phyloP scores from a whole-genome alignment of 1,140 invertebrate genomes.

The Reticulitermes speratus region DNA sequence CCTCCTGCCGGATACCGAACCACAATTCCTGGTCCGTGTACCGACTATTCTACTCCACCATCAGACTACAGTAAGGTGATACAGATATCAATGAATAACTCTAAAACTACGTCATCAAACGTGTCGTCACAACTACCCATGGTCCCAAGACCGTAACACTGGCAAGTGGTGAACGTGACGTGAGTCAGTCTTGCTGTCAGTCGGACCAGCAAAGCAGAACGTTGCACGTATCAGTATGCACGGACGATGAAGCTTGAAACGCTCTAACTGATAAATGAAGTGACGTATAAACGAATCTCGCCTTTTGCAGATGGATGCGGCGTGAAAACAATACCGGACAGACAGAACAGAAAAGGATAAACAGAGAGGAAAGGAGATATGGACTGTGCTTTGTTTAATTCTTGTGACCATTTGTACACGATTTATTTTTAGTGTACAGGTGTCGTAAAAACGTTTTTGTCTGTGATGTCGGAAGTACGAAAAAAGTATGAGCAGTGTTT shows the following conservation, averaged over 20 bases:
- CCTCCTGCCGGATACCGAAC: too few relatives aligned
- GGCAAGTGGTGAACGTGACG: not conserved
- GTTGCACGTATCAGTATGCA: not conserved
- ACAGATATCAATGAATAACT: too few relatives aligned
- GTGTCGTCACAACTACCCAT: too few relatives aligned
- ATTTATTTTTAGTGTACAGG: not conserved
- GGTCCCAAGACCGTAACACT: too few relatives aligned
- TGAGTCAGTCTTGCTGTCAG: not conserved
- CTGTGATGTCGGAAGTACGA: too few relatives aligned
- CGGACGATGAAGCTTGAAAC: constrained; percentile 4
- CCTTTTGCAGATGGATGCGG: not conserved
- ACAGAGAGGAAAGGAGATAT: not conserved
- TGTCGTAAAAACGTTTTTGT: too few relatives aligned
- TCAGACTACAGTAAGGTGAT: too few relatives aligned
- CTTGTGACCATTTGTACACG: not conserved
- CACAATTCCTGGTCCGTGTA: too few relatives aligned
- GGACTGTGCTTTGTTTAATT: not conserved
- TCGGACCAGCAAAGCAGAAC: not conserved
- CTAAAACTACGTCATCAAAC: too few relatives aligned
- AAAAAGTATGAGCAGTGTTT: too few relatives aligned
- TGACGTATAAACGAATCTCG: not conserved
- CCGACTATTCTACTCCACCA: too few relatives aligned
- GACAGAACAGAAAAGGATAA: not conserved
- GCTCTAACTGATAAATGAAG: not conserved
- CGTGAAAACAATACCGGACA: not conserved